Conservation (phyloP, 2,113 vertebrate species). For the Pelobates fuscus region DNA sequence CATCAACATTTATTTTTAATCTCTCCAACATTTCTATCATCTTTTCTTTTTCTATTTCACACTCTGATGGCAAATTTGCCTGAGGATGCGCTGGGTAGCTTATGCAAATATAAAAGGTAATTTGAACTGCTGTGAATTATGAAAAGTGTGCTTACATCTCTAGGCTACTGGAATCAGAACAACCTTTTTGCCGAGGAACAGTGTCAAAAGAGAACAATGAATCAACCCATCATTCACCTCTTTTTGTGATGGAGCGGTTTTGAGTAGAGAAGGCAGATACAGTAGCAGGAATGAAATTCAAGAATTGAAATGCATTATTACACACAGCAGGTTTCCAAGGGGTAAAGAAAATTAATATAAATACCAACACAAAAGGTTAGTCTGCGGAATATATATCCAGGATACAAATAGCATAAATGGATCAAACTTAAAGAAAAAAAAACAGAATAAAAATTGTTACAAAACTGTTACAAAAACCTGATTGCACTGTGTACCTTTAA, state of each 20-base stretch:
- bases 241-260: conserved; percentile 35
- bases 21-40: conserved; percentile 43
- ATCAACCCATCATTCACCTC: conserved; percentile 48
- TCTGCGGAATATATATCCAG: conserved; percentile 23
- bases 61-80: conserved; percentile 44
- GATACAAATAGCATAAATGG: conserved; percentile 36
- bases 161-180: conserved; percentile 45
- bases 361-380: conserved; percentile 42
- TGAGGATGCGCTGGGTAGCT: conserved; percentile 35
- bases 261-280: conserved; percentile 25
- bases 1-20: conserved; percentile 28
- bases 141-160: conserved; percentile 40
- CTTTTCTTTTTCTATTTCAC: conserved; percentile 47
- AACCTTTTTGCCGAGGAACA: conserved; percentile 44
- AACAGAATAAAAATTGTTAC: neutral
- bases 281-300: conserved; percentile 1
- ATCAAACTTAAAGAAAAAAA: neutral
- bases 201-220: conserved; percentile 48
- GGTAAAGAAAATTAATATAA: conserved; percentile 42
- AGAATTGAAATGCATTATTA: conserved; percentile 39
- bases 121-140: conserved; percentile 51
- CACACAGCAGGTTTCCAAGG: conserved; percentile 40
- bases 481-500: too few species aligned
- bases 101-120: conserved; percentile 51
- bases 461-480: conserved; percentile 14